Percentiles rank a stretch among this genome's conserved stretches.
phyloP scores from a whole-genome alignment of 2,888 invertebrate genomes.

The Xestia xanthographa region DNA sequence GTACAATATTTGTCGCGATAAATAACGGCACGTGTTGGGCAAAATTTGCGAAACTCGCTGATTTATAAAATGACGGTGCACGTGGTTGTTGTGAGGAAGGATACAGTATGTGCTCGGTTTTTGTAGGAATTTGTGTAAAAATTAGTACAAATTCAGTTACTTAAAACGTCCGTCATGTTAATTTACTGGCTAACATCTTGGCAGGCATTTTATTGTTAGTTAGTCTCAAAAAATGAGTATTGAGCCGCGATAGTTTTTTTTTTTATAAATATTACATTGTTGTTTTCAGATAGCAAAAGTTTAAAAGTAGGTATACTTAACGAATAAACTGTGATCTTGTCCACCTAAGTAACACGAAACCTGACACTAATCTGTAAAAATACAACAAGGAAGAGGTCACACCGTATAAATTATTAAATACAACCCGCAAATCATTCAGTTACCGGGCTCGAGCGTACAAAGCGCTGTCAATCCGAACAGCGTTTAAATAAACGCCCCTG shows the following conservation, averaged over 20 bases:
- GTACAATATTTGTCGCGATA: conserved; percentile 80
- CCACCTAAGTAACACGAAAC: not conserved
- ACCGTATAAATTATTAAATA: conserved; percentile 46
- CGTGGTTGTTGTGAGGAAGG: conserved; percentile 23
- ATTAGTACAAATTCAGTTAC: not conserved
- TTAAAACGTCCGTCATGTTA: too few relatives aligned
- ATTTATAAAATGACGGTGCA: conserved; percentile 64
- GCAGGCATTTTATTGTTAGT: not conserved
- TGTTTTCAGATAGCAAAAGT: not conserved
- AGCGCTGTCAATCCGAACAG: conserved; percentile 57
- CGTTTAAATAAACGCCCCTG: conserved; percentile 63
- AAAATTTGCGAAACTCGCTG: conserved; percentile 65
- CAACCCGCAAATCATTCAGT: conserved; percentile 54
- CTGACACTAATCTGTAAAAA: conserved; percentile 39
- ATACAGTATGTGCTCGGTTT: conserved; percentile 24
- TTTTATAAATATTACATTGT: too few relatives aligned
- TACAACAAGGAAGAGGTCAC: conserved; percentile 29
- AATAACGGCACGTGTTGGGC: conserved; percentile 74
- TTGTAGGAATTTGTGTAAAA: not conserved
- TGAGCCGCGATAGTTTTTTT: not conserved
- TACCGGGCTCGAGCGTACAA: conserved; percentile 42
- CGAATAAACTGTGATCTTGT: not conserved
- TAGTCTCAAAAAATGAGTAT: not conserved
- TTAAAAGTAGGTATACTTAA: not conserved
- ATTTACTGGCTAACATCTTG: conserved; percentile 5